These are phyloP conservation scores for Tragopan temminckii DNA, from an alignment of 2,797 vertebrate species.

Conservation along the genomic window DNA sequence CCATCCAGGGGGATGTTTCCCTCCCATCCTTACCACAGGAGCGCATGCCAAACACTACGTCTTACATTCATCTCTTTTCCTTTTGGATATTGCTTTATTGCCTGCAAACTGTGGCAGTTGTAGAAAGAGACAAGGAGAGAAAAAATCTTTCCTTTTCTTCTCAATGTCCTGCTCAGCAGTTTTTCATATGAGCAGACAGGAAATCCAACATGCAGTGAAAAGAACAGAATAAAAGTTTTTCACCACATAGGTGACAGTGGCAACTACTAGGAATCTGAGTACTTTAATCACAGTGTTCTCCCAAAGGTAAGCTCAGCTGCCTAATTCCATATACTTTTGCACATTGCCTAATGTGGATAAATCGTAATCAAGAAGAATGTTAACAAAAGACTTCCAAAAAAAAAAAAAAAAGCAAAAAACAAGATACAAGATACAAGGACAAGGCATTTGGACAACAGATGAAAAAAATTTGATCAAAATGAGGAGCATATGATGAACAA, in stretches of 20 bases:
- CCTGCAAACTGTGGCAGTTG: not conserved
- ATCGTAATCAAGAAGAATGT: not conserved
- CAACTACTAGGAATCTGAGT: not conserved
- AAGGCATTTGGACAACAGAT: not conserved
- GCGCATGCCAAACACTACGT: not conserved
- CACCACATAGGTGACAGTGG: not conserved
- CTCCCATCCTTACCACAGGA: not conserved
- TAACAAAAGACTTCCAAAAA: not conserved
- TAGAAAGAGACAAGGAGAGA: not conserved
- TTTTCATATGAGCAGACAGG: not conserved
- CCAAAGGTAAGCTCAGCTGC: not conserved
- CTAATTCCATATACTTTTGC: not conserved
- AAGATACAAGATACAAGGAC: too few species aligned
- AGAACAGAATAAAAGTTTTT: not conserved
- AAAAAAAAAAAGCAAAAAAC: not conserved
- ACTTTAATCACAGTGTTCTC: not conserved
- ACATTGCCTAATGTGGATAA: not conserved
- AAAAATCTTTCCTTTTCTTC: not conserved
- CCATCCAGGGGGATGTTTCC: not conserved
- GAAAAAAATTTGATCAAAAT: not conserved
- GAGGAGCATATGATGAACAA: not conserved
- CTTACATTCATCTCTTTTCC: not conserved
- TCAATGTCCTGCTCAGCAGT: not conserved
- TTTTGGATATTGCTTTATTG: not conserved
- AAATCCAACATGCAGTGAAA: not conserved